Evolutionary conservation across 1,140 invertebrate species (phyloP).

Genomic region (Tetramorium alpestre): DNA sequence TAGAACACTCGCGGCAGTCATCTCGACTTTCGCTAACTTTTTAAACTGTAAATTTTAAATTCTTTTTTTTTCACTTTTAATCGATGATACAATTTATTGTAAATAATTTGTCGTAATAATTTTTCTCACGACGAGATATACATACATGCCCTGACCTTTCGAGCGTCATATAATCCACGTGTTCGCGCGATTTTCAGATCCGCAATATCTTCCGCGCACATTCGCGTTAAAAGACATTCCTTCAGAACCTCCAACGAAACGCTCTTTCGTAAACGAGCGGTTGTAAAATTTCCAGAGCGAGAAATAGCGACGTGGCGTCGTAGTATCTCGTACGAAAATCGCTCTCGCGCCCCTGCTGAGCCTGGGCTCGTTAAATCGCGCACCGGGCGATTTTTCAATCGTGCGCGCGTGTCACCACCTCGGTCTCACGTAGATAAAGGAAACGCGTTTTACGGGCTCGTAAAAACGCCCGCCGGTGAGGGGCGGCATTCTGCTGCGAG

Average conservation of each 20-base stretch:
- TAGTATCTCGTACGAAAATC: constrained; percentile 46
- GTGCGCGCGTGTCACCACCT: constrained; percentile 57
- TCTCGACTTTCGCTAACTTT: not conserved
- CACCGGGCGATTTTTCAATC: constrained; percentile 70
- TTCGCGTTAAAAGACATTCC: constrained; percentile 25
- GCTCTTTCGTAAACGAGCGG: not conserved
- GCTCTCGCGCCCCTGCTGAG: constrained; percentile 37
- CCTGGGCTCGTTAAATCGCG: constrained; percentile 64
- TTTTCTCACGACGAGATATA: not conserved
- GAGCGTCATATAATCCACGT: not conserved
- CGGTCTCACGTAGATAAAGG: constrained; percentile 76
- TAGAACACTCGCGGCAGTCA: not conserved
- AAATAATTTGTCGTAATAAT: not conserved
- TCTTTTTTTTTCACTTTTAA: not conserved
- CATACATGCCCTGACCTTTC: not conserved
- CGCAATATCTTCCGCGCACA: constrained; percentile 32
- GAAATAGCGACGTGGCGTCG: constrained; percentile 32
- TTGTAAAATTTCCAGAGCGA: constrained; percentile 63
- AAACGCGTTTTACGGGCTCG: constrained; percentile 77
- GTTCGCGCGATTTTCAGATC: not conserved
- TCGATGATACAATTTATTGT: not conserved
- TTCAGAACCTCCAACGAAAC: not conserved
- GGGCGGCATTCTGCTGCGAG: constrained; percentile 15
- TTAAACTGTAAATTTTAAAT: not conserved
- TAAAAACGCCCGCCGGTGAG: constrained; percentile 66